Base-by-base conservation (phyloP, 2,113 vertebrate genomes). In the Empidonax traillii region DNA sequence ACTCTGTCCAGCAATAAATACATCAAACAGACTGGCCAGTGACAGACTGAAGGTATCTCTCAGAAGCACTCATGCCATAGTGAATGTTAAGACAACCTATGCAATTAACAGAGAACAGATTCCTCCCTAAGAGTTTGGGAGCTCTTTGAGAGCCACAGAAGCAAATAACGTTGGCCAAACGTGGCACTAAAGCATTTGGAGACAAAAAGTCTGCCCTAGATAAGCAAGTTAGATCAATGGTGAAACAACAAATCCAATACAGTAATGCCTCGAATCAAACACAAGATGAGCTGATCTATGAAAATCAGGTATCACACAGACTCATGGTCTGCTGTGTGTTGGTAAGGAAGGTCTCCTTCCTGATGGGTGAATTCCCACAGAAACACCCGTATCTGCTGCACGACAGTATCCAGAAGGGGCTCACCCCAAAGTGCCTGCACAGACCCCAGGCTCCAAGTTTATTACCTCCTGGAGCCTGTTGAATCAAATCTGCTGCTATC, bases 201-300 rank as follows among this genome's bases (percentile, higher is more conserved):
- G 92, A 96, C 83, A 80, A 94, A 61, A 74, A 61, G 90, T 52
- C 91, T 96, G 63, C 51, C 80, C 77, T 67, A 52, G 78, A 78
- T 37, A 93, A 93, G 74, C 68, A 94, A 84, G 49, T 2, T 0
- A 1, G 59, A 85, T 87, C 95, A 74, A 85, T 89, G 56, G 23
- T n/a, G 65, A 79, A 96, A 73, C 52, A 79, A 67, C 49, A 88
- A 65, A 90, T 55, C 62, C 79, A 80, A 65, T 73, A 67, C 14
- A 43, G 47, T 20, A 51, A 51, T 71, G 41, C 44, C 53, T 62
- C n/a, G 61, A 68, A 75, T 25, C 49, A 65, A 84, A 94, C 61
- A 28, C 33, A 30, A 59, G 41, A 53, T 47, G 58, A 90, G 47
- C 30, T 61, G 55, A 75, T 87, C 59, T 74, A 74, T 72, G 74